phyloP scores from a whole-genome alignment of 2,888 invertebrate species.

The Blastobasis lacticolella region DNA sequence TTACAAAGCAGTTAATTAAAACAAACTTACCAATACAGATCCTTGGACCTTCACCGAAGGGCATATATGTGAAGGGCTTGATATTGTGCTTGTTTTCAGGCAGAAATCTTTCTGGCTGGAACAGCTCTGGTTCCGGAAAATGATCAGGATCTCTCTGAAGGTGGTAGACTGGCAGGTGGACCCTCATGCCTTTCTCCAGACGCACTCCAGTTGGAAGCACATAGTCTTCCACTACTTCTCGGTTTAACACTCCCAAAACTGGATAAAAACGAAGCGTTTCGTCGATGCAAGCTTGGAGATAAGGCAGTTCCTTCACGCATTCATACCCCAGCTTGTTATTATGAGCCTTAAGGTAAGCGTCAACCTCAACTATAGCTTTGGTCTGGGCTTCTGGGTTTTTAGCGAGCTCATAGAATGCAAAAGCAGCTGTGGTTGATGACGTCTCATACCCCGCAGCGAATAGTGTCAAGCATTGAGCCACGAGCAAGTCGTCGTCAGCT shows the following conservation, averaged over 20 bases:
- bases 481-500: conserved; percentile 53
- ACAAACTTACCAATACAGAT: conserved; percentile 45
- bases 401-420: conserved; percentile 37
- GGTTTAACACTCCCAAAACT: conserved; percentile 33
- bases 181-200: conserved; percentile 38
- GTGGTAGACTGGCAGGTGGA: conserved; percentile 46
- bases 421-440: conserved; percentile 31
- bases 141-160: conserved; percentile 23
- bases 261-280: conserved; percentile 47
- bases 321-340: conserved; percentile 25
- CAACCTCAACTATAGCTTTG: conserved; percentile 19
- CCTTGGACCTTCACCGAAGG: conserved; percentile 54
- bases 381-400: conserved; percentile 30
- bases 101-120: conserved; percentile 43
- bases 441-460: conserved; percentile 48
- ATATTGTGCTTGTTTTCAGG: conserved; percentile 31
- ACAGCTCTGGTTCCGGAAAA: conserved; percentile 12
- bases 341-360: conserved; percentile 22
- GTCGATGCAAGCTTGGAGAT: conserved; percentile 36
- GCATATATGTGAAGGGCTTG: conserved; percentile 42
- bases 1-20: background rate
- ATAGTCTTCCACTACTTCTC: conserved; percentile 45
- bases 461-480: conserved; percentile 70
- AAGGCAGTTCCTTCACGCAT: conserved; percentile 33
- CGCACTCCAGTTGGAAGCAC: conserved; percentile 35